A percentile compares a stretch with the other conserved stretches of the same genome.
phyloP scores from a whole-genome alignment of 2,113 vertebrate species.

The Thunnus thynnus region DNA sequence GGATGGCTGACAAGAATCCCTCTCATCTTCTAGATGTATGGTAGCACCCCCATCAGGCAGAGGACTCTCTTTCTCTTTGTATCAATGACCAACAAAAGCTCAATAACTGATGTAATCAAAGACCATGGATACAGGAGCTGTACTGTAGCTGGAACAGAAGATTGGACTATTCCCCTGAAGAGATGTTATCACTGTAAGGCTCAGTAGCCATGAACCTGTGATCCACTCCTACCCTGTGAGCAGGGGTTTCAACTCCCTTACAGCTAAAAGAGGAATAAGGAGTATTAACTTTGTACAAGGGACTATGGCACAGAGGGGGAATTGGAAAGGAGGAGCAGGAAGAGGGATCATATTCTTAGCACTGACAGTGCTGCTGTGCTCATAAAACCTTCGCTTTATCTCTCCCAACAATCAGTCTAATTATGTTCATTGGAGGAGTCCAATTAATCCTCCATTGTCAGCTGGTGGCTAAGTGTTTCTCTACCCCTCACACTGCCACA shows the following conservation, averaged over 20 bases:
- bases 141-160: slow-evolving; percentile 49
- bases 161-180: slow-evolving; percentile 61
- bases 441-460: slow-evolving; percentile 92
- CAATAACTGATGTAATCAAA: slow-evolving; percentile 58
- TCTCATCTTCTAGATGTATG: slow-evolving; percentile 42
- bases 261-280: slow-evolving; percentile 65
- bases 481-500: slow-evolving; percentile 77
- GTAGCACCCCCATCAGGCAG: slow-evolving; percentile 53
- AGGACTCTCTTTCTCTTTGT: slow-evolving; percentile 30
- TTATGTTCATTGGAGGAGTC: slow-evolving; percentile 90
- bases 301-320: slow-evolving; percentile 49
- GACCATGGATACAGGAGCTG: slow-evolving; percentile 30
- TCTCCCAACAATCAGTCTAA: slow-evolving; percentile 91
- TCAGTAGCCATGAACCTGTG: slow-evolving; percentile 64
- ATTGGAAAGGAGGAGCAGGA: slow-evolving; percentile 50
- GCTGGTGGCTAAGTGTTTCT: slow-evolving; percentile 91
- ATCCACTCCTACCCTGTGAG: slow-evolving; percentile 61
- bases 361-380: slow-evolving; percentile 79
- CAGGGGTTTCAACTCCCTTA: slow-evolving; percentile 60
- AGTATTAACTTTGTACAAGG: slow-evolving; percentile 65
- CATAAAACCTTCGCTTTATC: slow-evolving; percentile 89
- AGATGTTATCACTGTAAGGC: slow-evolving; percentile 65
- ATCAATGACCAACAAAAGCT: slow-evolving; percentile 56
- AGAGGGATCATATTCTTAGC: slow-evolving; percentile 73
- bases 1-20: slow-evolving; percentile 54